These are phyloP conservation scores for Stichodactyla helianthus DNA, from an alignment of 64 coral and sea anemone genomes.

Conservation along the genomic window DNA sequence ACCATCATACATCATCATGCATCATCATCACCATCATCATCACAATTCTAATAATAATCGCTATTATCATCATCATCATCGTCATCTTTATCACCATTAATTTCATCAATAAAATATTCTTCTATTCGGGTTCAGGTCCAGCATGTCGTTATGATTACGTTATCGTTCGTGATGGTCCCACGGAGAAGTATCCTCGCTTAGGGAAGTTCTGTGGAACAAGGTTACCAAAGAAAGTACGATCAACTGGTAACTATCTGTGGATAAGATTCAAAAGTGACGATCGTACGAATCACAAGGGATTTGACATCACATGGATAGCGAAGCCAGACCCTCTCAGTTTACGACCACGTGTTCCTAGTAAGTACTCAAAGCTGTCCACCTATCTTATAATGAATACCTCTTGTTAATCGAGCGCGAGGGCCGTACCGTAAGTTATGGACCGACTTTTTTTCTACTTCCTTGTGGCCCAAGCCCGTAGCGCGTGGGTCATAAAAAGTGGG, in stretches of 20 bases:
- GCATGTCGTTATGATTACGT: constrained; percentile 33
- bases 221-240: constrained; percentile 11
- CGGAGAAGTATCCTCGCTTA: constrained; percentile 30
- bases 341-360: neutral
- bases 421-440: no score
- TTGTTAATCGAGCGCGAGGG: no score
- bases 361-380: neutral
- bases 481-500: no score
- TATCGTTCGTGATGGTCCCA: constrained; percentile 33
- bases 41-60: neutral
- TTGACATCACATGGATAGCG: constrained; percentile 27
- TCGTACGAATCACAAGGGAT: constrained; percentile 31
- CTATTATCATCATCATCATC: neutral
- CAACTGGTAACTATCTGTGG: constrained; percentile 30
- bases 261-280: constrained; percentile 39
- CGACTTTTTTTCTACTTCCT: no score
- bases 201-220: constrained; percentile 49
- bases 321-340: neutral
- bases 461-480: no score
- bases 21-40: neutral
- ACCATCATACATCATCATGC: neutral
- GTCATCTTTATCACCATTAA: neutral
- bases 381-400: no score
- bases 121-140: neutral
- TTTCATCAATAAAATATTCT: neutral